Evolutionary conservation across 2,797 vertebrate genomes (phyloP), one percentile per base, ranked within the genome.

Genomic region (Sebastes iracundus): DNA sequence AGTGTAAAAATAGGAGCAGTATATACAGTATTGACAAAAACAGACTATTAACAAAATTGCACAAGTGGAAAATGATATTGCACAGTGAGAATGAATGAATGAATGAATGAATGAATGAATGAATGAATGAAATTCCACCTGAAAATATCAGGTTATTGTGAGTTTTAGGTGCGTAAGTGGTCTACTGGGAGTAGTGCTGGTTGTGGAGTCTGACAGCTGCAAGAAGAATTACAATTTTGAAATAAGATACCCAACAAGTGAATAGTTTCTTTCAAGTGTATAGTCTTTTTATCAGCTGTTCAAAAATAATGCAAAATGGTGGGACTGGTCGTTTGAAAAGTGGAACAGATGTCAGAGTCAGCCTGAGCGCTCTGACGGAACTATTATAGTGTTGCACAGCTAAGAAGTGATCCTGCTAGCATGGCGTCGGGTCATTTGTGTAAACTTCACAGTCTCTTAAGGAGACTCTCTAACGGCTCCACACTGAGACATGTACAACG

Each of bases 391-490:
- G 89, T 33, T 13, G 86, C 75, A 92, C 91, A 28, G 0, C 0
- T 0, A 1, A 25, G 7, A 14, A 30, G 4, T 22, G 11, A 12
- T 2, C 60, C n/a, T 38, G n/a, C 8, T 2, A 93, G 79, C 90
- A 95, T 95, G 94, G 93, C 94, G 86, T 80, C 90, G 9, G 88
- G 90, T 92, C 88, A 81, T 49, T 30, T 93, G 16, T 90, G 81
- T 3, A 94, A 80, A 11, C 59, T 95, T 0, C 76, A 69, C 2
- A 18, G 66, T 38, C 18, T 92, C 0, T 1, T 87, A 42, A 73
- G 55, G 7, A 65, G 79, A 27, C 13, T 93, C 49, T 52, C 58
- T 7, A 25, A 2, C 5, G 1, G 23, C 1, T 10, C n/a, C 3
- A 56, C 46, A 6, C 23, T 66, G 0, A 68, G 35, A 42, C 78